phyloP scores from a whole-genome alignment of 2,888 invertebrate species.

The Limnephilus marmoratus region DNA sequence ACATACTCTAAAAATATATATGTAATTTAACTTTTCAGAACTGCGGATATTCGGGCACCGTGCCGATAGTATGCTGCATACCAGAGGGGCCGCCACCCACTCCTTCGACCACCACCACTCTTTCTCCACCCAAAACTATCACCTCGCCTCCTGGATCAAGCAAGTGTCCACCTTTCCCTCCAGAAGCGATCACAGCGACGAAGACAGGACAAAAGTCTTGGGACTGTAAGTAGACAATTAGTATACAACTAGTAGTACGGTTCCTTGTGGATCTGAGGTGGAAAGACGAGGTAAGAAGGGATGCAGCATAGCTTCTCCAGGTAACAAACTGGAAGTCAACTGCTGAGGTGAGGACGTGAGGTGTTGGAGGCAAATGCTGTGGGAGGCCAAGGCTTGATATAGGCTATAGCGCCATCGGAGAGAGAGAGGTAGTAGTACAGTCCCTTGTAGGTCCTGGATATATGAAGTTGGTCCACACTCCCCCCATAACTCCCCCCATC shows the following conservation, averaged over 20 bases:
- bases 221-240: slow-evolving; percentile 22
- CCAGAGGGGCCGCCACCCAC: not conserved
- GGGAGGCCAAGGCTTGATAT: no score
- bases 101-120: not conserved
- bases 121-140: not conserved
- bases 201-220: slow-evolving; percentile 47
- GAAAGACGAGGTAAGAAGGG: no score
- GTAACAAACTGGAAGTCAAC: no score
- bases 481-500: no score
- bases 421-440: no score
- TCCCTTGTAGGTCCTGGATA: no score
- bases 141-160: not conserved
- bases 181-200: not conserved
- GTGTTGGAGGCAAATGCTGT: no score
- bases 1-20: no score
- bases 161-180: not conserved
- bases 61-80: not conserved
- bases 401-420: no score
- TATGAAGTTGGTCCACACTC: no score
- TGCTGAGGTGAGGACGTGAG: no score
- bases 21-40: not conserved
- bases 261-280: not conserved
- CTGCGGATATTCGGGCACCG: not conserved
- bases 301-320: no score
- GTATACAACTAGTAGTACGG: not conserved